phyloP scores from a whole-genome alignment of 2,888 invertebrate genomes.

The Timema cristinae region DNA sequence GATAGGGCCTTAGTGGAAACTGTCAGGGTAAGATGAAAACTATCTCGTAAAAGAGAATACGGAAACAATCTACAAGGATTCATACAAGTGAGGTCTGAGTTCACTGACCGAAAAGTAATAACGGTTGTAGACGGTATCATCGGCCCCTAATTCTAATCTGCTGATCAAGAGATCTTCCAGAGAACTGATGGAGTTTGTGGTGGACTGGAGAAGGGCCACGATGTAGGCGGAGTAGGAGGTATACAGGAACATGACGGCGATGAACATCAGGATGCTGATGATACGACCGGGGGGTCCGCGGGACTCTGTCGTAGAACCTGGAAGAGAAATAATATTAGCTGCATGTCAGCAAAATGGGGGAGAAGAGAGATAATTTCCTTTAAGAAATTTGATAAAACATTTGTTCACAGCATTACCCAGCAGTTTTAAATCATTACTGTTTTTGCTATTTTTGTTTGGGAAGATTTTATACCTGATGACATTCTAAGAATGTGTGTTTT shows the following conservation, averaged over 20 bases:
- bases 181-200: slow-evolving; percentile 27
- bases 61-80: not conserved
- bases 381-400: too few relatives aligned
- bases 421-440: too few relatives aligned
- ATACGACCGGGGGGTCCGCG: slow-evolving; percentile 26
- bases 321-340: not conserved
- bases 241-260: slow-evolving; percentile 30
- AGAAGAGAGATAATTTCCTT: too few relatives aligned
- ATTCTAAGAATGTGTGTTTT: too few relatives aligned
- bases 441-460: too few relatives aligned
- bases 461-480: too few relatives aligned
- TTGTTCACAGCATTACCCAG: too few relatives aligned
- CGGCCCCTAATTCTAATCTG: slow-evolving; percentile 25
- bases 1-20: not conserved
- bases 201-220: slow-evolving; percentile 30
- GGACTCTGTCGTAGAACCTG: slow-evolving; percentile 27
- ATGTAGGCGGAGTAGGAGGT: slow-evolving; percentile 31
- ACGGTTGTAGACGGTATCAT: slow-evolving; percentile 27
- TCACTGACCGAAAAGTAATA: slow-evolving; percentile 28
- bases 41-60: not conserved
- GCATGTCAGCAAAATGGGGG: too few relatives aligned
- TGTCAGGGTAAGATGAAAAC: slow-evolving; percentile 3
- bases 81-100: not conserved
- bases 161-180: slow-evolving; percentile 28
- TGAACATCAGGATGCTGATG: slow-evolving; percentile 27